A percentile compares a stretch with the other conserved stretches of the same genome.
These are phyloP conservation scores for Yponomeuta evonymella DNA, from an alignment of 2,888 invertebrate genomes.

Conservation along the genomic window DNA sequence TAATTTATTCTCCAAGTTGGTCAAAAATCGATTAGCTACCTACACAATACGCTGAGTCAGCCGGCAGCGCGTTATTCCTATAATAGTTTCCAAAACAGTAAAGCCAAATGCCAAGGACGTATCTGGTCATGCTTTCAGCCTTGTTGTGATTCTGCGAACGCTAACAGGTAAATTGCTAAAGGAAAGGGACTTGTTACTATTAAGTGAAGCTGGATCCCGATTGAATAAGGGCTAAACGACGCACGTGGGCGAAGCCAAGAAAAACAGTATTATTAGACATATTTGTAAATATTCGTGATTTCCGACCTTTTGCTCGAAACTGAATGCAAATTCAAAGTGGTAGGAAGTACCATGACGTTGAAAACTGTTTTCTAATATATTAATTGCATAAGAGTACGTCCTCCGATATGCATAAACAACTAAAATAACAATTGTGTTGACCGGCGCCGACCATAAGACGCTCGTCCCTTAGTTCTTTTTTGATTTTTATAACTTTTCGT, in stretches of 20 bases:
- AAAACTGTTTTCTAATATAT: too few species aligned
- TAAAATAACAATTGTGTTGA: too few species aligned
- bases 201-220: constrained; percentile 18
- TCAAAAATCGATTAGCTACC: background rate
- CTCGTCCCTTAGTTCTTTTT: too few species aligned
- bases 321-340: too few species aligned
- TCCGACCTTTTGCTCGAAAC: too few species aligned
- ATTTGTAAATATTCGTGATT: too few species aligned
- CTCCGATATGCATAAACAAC: too few species aligned
- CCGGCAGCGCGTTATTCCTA: constrained; percentile 16
- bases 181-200: background rate
- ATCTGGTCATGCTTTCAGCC: constrained; percentile 28
- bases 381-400: too few species aligned
- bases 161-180: constrained; percentile 26
- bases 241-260: background rate
- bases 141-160: constrained; percentile 34
- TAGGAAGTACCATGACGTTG: too few species aligned
- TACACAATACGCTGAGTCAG: constrained; percentile 9
- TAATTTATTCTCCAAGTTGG: background rate
- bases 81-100: constrained; percentile 21
- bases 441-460: too few species aligned
- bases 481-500: too few species aligned
- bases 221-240: background rate
- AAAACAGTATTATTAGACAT: too few species aligned
- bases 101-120: constrained; percentile 14